Evolutionary conservation across 2,888 invertebrate genomes (phyloP), one percentile per base, ranked within the genome.

Genomic region (Aradus depressus): DNA sequence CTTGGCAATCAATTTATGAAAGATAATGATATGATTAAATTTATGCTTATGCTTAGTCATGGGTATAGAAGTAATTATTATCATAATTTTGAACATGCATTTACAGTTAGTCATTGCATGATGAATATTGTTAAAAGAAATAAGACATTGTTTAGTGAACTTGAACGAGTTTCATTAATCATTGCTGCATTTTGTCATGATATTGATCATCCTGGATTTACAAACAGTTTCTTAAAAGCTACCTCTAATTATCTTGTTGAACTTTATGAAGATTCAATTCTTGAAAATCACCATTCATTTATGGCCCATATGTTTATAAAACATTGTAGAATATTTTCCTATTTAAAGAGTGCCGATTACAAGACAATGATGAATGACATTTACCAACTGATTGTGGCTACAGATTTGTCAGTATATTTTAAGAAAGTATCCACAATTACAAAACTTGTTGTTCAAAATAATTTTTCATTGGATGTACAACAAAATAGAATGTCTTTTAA

Each of bases 101-200:
- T 48, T n/a, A 39, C 21, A 28, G 34, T 34, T 39, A 39, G 18
- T 19, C 48, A 48, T 28, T 35, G 21, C 21, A 39, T 48, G 6
- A 19, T 48, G 5, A 48, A 39, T 18, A 39, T 48, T 48, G 28
- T n/a, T 14, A 26, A 32, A 14, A 2, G 12, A 6, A 26, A 26
- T 3, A 26, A 31, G 26, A 12, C 22, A 18, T 16, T 42, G 25
- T 42, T 42, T n/a, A 42, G n/a, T 16, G 6, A 18, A 23, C 3
- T 23, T 5, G 21, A 45, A 16, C 18, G 23, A 22, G 22, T 21
- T 25, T n/a, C 35, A 21, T 18, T 48, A 6, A 14, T 48, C 12
- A 10, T 48, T 14, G 48, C 39, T n/a, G 37, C 48, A 1, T 25
- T 48, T 39, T 48, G 48, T 19, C 48, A 48, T 26, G 48, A 48